Evolutionary conservation across 2,888 invertebrate genomes (phyloP).

Genomic region (Chouioia cunea): DNA sequence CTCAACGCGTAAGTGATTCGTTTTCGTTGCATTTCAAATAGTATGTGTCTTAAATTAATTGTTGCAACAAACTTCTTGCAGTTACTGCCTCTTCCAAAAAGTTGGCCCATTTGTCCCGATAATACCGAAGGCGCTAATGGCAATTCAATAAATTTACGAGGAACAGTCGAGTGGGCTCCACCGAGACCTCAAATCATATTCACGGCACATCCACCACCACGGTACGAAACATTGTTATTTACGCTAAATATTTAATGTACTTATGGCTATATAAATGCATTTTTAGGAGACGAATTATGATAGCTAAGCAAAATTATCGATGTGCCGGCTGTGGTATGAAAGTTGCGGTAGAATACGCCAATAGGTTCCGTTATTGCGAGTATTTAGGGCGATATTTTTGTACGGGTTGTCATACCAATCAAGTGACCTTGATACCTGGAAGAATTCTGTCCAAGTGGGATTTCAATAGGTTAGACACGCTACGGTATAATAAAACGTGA

Average conservation of each 20-base stretch:
- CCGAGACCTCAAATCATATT: constrained; percentile 87
- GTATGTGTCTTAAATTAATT: too few relatives aligned
- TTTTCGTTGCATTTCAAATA: not conserved
- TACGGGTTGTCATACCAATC: constrained; percentile 86
- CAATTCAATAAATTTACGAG: constrained; percentile 73
- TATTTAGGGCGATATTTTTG: constrained; percentile 89
- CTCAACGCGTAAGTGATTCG: constrained; percentile 72
- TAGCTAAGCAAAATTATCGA: constrained; percentile 81
- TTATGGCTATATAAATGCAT: constrained; percentile 44
- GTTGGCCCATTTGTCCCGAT: constrained; percentile 78
- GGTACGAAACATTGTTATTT: constrained; percentile 70
- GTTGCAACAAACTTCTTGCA: constrained; percentile 55
- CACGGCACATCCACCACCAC: constrained; percentile 78
- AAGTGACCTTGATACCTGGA: constrained; percentile 79
- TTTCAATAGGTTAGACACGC: constrained; percentile 70
- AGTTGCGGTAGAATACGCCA: constrained; percentile 79
- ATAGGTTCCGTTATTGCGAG: constrained; percentile 84
- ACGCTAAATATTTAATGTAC: not conserved
- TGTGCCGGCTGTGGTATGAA: constrained; percentile 90
- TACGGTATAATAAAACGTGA: constrained; percentile 6
- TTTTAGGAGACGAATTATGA: constrained; percentile 74
- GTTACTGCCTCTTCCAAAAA: constrained; percentile 81
- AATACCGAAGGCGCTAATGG: constrained; percentile 70
- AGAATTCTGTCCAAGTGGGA: constrained; percentile 77
- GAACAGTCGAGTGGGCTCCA: constrained; percentile 87